Evolutionary conservation across 1,140 invertebrate genomes (phyloP), one percentile per base, ranked within the genome.

Genomic region (Hestina assimilis): DNA sequence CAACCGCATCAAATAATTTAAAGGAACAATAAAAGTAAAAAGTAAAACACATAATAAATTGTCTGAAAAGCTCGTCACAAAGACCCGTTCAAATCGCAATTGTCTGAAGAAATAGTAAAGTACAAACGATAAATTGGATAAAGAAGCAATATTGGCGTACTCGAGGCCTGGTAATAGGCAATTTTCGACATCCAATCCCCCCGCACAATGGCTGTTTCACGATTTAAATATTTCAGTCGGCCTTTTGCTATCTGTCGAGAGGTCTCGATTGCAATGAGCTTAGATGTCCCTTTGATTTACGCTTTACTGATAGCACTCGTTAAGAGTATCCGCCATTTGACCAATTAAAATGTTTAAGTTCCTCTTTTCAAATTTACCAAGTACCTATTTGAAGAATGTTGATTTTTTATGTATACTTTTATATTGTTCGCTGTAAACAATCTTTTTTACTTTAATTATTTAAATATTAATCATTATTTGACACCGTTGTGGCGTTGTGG

Each of bases 111-210:
- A 79, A 79, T 80, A 82, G 69, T 76, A 63, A 69, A 73, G 70
- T 65, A 67, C 48, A 52, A 67, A 72, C 61, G 59, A 76, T 80
- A 82, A 83, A 83, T 83, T 81, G 75, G 68, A 82, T 83, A 73
- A 80, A 72, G 73, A 66, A 65, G 75, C 75, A 81, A 82, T 82
- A 80, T 74, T 69, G 72, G 63, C 65, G 70, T 64, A 67, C 75
- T 75, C 74, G 69, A 68, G 54, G 70, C 54, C 60, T 68, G 66
- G 74, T 82, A 84, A 84, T 84, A 82, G 79, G 72, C 81, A 84
- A 84, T 84, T 80, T 75, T 79, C 76, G 78, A 79, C 79, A 76
- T 82, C 69, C 79, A 75, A 77, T 81, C 74, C 69, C 74, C 69
- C 63, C 21, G 58, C 57, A 72, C 71, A 83, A 83, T 78, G 69